Conservation (phyloP, 1,140 invertebrate genomes). For the Bombus superbus region DNA sequence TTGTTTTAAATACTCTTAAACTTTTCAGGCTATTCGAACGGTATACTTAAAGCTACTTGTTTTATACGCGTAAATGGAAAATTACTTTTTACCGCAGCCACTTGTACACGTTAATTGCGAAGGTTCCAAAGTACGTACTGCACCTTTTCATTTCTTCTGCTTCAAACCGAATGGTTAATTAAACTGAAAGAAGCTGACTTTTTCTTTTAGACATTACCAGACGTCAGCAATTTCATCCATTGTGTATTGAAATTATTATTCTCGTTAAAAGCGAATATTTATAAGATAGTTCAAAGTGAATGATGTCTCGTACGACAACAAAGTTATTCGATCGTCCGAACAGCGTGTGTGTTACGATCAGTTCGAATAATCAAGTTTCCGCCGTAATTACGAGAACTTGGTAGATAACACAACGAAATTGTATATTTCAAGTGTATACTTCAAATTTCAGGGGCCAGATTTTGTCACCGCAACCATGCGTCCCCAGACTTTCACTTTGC, state of each 20-base stretch:
- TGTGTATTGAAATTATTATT: background rate
- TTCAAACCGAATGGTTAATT: background rate
- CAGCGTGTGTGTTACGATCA: background rate
- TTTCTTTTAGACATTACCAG: too few species aligned
- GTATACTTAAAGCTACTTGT: background rate
- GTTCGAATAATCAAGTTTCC: background rate
- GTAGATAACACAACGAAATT: background rate
- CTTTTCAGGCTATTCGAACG: too few species aligned
- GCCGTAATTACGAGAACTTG: background rate
- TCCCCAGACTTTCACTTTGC: conserved; percentile 9
- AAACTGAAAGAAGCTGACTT: background rate
- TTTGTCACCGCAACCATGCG: conserved; percentile 42
- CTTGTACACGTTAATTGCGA: conserved; percentile 1
- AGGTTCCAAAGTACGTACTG: background rate
- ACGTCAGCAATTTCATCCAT: background rate
- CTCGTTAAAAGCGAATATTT: too few species aligned
- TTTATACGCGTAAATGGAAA: background rate
- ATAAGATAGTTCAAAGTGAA: background rate
- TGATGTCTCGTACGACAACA: background rate
- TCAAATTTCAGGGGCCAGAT: conserved; percentile 37
- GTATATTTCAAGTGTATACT: background rate
- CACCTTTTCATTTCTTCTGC: background rate
- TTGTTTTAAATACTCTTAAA: background rate
- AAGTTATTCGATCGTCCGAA: background rate
- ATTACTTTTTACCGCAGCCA: background rate